Percentiles rank a stretch among this genome's conserved stretches.
phyloP scores from a whole-genome alignment of 30 jellyfish, hydroid and myxozoan genomes.

The Cassiopea xamachana region DNA sequence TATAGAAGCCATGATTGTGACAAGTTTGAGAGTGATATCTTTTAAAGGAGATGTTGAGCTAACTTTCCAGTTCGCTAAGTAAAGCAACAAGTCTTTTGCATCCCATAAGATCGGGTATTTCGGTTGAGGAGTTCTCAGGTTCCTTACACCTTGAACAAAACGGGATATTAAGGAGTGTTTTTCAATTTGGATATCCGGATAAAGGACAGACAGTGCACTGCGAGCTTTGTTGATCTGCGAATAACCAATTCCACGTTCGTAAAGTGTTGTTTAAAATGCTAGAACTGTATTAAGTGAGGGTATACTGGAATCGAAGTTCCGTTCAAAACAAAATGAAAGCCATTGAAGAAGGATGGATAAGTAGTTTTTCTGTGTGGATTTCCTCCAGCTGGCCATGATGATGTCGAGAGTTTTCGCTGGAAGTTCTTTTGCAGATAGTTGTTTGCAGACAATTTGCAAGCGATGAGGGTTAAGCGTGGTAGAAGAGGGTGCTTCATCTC shows the following conservation, averaged over 20 bases:
- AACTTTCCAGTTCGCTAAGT: conserved; percentile 13
- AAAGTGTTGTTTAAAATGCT: conserved; percentile 8
- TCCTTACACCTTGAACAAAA: conserved; percentile 23
- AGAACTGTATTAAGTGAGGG: conserved; percentile 34
- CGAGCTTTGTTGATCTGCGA: conserved; percentile 33
- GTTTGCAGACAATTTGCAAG: background rate
- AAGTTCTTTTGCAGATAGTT: background rate
- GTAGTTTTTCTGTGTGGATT: conserved; percentile 6
- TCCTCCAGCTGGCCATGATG: conserved; percentile 30
- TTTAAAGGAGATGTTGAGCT: background rate
- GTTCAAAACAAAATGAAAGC: conserved; percentile 23
- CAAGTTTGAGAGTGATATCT: conserved; percentile 5
- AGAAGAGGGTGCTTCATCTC: conserved; percentile 22
- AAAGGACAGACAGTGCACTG: conserved; percentile 41
- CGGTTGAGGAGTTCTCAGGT: conserved; percentile 8
- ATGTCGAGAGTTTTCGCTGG: conserved; percentile 6
- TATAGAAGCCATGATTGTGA: background rate
- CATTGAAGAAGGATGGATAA: conserved; percentile 17
- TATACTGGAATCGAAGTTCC: conserved; percentile 4
- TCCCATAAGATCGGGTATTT: conserved; percentile 36
- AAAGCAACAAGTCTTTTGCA: conserved; percentile 14
- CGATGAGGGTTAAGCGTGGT: too few species aligned
- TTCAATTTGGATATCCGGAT: conserved; percentile 7
- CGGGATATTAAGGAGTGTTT: conserved; percentile 14
- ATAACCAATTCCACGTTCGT: conserved; percentile 35